These are phyloP conservation scores for Sarcophaga rosellei DNA, from an alignment of 2,888 invertebrate genomes.

Conservation along the genomic window DNA sequence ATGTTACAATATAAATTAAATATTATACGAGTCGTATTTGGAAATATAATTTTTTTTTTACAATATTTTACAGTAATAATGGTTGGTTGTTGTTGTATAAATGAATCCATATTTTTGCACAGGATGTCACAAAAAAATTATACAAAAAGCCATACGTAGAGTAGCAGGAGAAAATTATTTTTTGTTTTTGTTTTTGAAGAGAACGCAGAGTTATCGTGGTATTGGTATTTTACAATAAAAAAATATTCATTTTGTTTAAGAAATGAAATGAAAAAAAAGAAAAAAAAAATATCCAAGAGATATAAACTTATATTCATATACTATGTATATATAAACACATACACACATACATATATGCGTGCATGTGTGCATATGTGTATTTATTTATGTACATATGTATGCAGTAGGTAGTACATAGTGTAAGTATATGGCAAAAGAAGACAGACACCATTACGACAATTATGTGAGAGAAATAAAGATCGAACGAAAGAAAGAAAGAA, in stretches of 20 bases:
- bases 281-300: conserved; percentile 50
- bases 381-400: not conserved
- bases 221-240: not conserved
- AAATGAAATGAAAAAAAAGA: conserved; percentile 49
- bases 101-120: not conserved
- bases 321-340: too few relatives aligned
- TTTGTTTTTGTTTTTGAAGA: not conserved
- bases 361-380: not conserved
- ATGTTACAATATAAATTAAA: not conserved
- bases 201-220: not conserved
- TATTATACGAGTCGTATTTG: not conserved
- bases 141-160: conserved; percentile 36
- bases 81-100: too few relatives aligned
- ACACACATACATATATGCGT: conserved; percentile 30
- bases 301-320: not conserved
- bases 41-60: not conserved
- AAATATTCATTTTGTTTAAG: conserved; percentile 11
- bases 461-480: conserved; percentile 49
- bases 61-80: too few relatives aligned
- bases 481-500: conserved; percentile 33
- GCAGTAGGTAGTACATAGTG: not conserved
- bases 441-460: conserved; percentile 65
- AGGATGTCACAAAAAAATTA: conserved; percentile 29
- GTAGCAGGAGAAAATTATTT: conserved; percentile 18
- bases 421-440: conserved; percentile 9